These are phyloP conservation scores for Chloromyia formosa DNA, from an alignment of 2,888 invertebrate species.

Conservation along the genomic window DNA sequence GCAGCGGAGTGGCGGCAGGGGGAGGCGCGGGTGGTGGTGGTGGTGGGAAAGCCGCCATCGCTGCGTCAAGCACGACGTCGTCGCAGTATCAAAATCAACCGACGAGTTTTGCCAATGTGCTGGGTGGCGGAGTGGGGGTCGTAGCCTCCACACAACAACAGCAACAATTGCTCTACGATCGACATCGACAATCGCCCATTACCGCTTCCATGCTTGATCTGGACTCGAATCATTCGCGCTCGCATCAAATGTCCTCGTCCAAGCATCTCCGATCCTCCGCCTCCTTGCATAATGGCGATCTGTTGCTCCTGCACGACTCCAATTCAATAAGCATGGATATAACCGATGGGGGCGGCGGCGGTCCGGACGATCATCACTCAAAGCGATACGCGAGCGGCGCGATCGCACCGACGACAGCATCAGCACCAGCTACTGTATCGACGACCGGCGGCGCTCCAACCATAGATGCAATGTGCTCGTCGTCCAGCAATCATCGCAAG, in stretches of 20 bases:
- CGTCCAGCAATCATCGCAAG: conserved; percentile 46
- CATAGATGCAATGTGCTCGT: neutral
- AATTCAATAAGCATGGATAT: conserved; percentile 8
- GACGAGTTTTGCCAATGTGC: conserved; percentile 55
- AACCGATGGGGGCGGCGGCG: conserved; percentile 18
- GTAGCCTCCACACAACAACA: neutral
- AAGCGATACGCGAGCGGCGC: neutral
- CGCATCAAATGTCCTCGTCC: neutral
- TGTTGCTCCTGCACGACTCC: neutral
- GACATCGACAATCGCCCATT: neutral
- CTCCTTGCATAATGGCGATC: neutral
- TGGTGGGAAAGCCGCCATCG: neutral
- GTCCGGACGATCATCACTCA: neutral
- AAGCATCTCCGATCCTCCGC: neutral
- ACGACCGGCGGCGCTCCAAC: neutral
- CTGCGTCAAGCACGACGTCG: neutral
- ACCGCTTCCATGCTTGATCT: neutral
- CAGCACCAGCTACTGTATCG: too few species aligned
- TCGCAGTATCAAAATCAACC: conserved; percentile 49
- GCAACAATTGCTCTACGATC: neutral
- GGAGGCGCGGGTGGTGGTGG: neutral
- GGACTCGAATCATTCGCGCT: conserved; percentile 17
- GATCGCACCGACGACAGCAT: neutral
- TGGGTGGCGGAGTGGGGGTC: conserved; percentile 37
- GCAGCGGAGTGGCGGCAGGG: too few species aligned